These are phyloP conservation scores for Tethea ocularis DNA, from an alignment of 2,888 invertebrate species.

Conservation along the genomic window DNA sequence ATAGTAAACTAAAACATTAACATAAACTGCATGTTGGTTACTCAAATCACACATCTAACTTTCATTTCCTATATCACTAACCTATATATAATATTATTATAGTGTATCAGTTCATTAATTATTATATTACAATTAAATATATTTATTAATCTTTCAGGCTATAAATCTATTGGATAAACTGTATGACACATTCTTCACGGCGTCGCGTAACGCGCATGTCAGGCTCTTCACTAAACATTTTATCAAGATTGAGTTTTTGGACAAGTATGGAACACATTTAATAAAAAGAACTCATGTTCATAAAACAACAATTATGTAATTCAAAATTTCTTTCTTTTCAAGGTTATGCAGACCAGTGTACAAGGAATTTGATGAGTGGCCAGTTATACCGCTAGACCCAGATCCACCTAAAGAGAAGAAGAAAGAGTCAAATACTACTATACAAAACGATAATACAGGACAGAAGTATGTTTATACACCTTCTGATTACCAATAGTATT, in stretches of 20 bases:
- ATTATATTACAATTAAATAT: slow-evolving; percentile 70
- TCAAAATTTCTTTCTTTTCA: slow-evolving; percentile 31
- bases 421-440: slow-evolving; percentile 47
- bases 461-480: slow-evolving; percentile 58
- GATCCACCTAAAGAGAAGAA: slow-evolving; percentile 68
- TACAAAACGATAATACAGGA: slow-evolving; percentile 40
- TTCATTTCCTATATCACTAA: slow-evolving; percentile 26
- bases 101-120: slow-evolving; percentile 34
- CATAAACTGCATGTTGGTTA: not conserved
- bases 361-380: slow-evolving; percentile 86
- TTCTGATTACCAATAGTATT: not conserved
- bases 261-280: slow-evolving; percentile 80
- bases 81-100: slow-evolving; percentile 27
- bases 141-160: slow-evolving; percentile 83
- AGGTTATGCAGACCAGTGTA: slow-evolving; percentile 85
- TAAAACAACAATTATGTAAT: slow-evolving; percentile 9
- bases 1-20: no score
- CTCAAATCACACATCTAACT: not conserved
- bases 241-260: slow-evolving; percentile 89
- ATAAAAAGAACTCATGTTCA: slow-evolving; percentile 32
- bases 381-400: slow-evolving; percentile 77
- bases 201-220: slow-evolving; percentile 82
- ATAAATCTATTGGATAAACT: slow-evolving; percentile 87
- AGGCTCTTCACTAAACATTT: slow-evolving; percentile 86
- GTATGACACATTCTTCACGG: slow-evolving; percentile 81